phyloP scores from a whole-genome alignment of 2,888 invertebrate genomes.

The Prionchulus punctatus region DNA sequence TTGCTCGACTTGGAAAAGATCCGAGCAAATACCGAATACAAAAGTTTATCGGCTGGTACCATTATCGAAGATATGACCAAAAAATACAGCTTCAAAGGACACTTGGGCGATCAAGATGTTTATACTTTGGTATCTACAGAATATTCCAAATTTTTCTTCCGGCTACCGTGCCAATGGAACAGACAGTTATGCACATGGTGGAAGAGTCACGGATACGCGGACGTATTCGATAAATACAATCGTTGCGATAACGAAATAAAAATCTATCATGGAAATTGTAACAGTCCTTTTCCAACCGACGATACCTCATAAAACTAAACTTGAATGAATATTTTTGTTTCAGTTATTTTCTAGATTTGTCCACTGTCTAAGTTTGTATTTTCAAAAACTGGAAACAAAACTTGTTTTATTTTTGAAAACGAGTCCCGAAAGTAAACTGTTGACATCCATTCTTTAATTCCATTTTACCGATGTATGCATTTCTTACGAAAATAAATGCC shows the following conservation, averaged over 20 bases:
- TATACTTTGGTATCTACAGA: conserved; percentile 55
- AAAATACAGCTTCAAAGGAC: conserved; percentile 35
- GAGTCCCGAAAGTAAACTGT: too few relatives aligned
- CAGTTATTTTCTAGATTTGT: too few relatives aligned
- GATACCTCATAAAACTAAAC: too few relatives aligned
- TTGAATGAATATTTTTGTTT: too few relatives aligned
- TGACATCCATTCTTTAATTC: too few relatives aligned
- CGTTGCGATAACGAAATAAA: conserved; percentile 49
- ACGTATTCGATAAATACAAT: conserved; percentile 54
- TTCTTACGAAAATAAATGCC: too few relatives aligned
- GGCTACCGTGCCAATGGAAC: conserved; percentile 60
- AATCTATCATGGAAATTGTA: conserved; percentile 58
- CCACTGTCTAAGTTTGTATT: too few relatives aligned
- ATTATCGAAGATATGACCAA: conserved; percentile 26
- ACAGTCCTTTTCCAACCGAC: conserved; percentile 53
- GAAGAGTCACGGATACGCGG: conserved; percentile 54
- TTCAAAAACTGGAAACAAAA: too few relatives aligned
- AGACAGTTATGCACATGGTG: conserved; percentile 66
- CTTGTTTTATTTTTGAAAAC: too few relatives aligned
- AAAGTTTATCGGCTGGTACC: conserved; percentile 37
- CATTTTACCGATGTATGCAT: too few relatives aligned
- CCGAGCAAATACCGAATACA: conserved; percentile 41
- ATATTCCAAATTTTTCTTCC: conserved; percentile 52
- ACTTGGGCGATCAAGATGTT: conserved; percentile 58
- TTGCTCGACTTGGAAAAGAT: conserved; percentile 52